phyloP scores from a whole-genome alignment of 2,888 invertebrate genomes.

The Dryobota labecula region DNA sequence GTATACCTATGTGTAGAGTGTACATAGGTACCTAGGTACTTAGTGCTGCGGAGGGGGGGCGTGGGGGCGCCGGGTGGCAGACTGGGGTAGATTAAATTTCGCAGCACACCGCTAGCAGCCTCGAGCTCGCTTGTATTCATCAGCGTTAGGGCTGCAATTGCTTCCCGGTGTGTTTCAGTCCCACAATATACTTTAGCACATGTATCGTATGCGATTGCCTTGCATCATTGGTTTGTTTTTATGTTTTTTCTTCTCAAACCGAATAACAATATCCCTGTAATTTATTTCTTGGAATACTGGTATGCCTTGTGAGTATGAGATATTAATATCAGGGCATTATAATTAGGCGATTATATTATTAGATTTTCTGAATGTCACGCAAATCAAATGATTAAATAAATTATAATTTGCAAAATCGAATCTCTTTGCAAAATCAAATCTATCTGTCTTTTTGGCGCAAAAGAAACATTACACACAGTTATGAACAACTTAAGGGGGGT shows the following conservation, averaged over 20 bases:
- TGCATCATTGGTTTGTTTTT: conserved; percentile 20
- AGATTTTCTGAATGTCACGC: not conserved
- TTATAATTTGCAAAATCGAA: not conserved
- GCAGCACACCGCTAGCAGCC: conserved; percentile 82
- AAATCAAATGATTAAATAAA: not conserved
- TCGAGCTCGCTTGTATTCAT: conserved; percentile 85
- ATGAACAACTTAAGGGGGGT: not conserved
- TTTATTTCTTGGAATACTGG: not conserved
- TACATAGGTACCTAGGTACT: conserved; percentile 68
- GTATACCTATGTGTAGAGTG: conserved; percentile 48
- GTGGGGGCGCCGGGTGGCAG: conserved; percentile 78
- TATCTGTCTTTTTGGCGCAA: conserved; percentile 2
- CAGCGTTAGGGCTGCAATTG: conserved; percentile 85
- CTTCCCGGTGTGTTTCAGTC: conserved; percentile 78
- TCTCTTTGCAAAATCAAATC: too few relatives aligned
- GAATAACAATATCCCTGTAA: not conserved
- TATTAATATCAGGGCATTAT: not conserved
- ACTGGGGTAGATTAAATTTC: conserved; percentile 89
- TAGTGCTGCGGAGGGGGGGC: conserved; percentile 64
- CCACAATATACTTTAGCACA: conserved; percentile 63
- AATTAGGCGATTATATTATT: not conserved
- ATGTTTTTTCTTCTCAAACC: conserved; percentile 1
- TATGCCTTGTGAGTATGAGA: not conserved
- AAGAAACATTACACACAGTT: not conserved
- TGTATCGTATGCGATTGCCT: conserved; percentile 25